Conservation (phyloP, 35 echinoderm and acorn worm genomes). For the Hemicentrotus pulcherrimus region DNA sequence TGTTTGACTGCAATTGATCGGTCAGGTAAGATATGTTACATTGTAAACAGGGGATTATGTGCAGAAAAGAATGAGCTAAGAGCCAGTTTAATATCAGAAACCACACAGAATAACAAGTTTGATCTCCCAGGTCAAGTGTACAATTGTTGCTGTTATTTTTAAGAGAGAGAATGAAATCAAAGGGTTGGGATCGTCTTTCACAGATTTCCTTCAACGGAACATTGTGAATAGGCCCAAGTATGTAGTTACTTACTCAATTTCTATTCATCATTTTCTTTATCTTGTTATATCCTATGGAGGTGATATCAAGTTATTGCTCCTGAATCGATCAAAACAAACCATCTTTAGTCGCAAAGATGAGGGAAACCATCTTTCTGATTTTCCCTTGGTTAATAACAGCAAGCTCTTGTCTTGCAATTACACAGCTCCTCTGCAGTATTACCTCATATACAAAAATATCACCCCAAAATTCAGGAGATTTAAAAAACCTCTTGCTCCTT, state of each 20-base stretch:
- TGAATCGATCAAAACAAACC: not conserved
- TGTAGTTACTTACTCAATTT: no score
- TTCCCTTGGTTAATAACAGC: no score
- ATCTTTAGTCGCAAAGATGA: no score
- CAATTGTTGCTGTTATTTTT: not conserved
- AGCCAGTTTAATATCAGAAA: not conserved
- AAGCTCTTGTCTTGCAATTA: not conserved
- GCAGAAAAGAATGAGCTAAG: not conserved
- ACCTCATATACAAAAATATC: not conserved
- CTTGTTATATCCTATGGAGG: no score
- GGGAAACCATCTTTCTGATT: no score
- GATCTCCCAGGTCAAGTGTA: not conserved
- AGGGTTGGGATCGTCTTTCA: not conserved
- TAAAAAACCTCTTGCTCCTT: not conserved
- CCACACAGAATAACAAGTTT: not conserved
- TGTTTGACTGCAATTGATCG: not conserved
- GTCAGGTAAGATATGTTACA: not conserved
- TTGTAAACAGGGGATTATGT: slow-evolving; percentile 4
- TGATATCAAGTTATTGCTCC: not conserved
- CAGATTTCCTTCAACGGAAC: not conserved
- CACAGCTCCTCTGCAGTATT: not conserved
- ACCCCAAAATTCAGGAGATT: not conserved
- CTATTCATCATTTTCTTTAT: no score
- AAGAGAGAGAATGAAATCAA: not conserved
- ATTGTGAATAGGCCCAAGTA: no score